phyloP scores from a whole-genome alignment of 2,797 vertebrate species.

The Anguilla pacifica region DNA sequence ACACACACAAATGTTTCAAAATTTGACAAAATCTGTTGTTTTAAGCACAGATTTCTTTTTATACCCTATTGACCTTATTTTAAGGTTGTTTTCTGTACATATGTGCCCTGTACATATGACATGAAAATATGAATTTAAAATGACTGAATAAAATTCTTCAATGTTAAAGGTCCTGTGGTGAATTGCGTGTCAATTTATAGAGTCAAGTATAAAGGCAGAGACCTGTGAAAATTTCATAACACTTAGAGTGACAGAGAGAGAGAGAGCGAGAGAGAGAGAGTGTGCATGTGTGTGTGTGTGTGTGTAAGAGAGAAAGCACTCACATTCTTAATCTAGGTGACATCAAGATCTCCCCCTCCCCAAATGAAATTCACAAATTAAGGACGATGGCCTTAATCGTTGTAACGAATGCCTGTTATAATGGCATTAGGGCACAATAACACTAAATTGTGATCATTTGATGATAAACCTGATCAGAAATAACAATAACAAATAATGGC shows the following conservation, averaged over 20 bases:
- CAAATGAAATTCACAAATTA: neutral
- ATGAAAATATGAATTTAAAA: conserved; percentile 40
- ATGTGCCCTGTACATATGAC: conserved; percentile 79
- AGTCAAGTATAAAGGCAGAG: conserved; percentile 32
- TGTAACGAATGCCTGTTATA: neutral
- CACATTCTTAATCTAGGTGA: neutral
- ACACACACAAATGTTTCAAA: conserved; percentile 49
- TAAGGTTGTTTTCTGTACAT: conserved; percentile 69
- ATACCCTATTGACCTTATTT: conserved; percentile 63
- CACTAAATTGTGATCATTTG: neutral
- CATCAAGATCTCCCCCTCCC: neutral
- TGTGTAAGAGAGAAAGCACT: neutral
- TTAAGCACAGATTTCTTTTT: conserved; percentile 62
- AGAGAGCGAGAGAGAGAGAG: conserved; percentile 3
- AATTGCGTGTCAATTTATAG: conserved; percentile 51
- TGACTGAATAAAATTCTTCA: conserved; percentile 79
- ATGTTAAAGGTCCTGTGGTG: conserved; percentile 66
- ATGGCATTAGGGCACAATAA: neutral
- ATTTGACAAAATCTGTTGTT: conserved; percentile 53
- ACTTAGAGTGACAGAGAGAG: neutral
- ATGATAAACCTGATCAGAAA: conserved; percentile 11
- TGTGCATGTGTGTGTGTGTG: neutral
- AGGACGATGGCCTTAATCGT: neutral
- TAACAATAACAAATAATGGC: conserved; percentile 7
- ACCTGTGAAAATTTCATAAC: neutral